Evolutionary conservation across 2,797 vertebrate species (phyloP), one percentile per base, ranked within the genome.

Genomic region (Brachymystax lenok): DNA sequence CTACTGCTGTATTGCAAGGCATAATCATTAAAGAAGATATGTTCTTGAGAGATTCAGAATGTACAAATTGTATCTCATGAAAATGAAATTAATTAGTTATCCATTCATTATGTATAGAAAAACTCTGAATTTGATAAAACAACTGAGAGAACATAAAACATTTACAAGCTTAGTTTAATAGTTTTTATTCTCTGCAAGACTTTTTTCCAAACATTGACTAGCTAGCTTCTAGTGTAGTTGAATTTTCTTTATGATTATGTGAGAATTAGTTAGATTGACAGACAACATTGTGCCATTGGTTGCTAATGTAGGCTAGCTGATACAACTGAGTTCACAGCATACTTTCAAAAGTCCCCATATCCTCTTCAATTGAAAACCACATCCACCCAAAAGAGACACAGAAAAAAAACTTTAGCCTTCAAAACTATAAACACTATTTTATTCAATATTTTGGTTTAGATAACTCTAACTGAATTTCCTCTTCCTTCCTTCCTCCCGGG

Each of bases 21-120:
- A 77, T 51, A 56, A 51, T 77, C 68, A 52, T 72, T 21, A 54
- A n/a, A 61, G 17, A 24, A 54, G 50, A 56, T 28, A 80, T 76
- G 71, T 50, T 68, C 13, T 66, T 28, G 63, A 66, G 63, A 75
- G 70, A 74, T 64, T 27, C 52, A 75, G 80, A 77, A n/a, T n/a
- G 40, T 54, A 54, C 21, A 74, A 6, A 59, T 59, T 21, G 6
- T n/a, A 79, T 4, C 40, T 2, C n/a, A 14, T 54, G 19, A 28
- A 80, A 12, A 74, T 21, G 69, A 54, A 77, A 80, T 69, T 0
- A 54, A 75, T 24, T 52, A 52, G 19, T 17, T 56, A 54, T 24
- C 27, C 52, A 14, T 2, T 27, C 24, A 16, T 17, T 24, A 54
- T 61, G 61, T 13, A 64, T 21, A 74, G 33, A 24, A 50, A 2